Evolutionary conservation across 2,797 vertebrate species (phyloP).

Genomic region (Mico argentatus): DNA sequence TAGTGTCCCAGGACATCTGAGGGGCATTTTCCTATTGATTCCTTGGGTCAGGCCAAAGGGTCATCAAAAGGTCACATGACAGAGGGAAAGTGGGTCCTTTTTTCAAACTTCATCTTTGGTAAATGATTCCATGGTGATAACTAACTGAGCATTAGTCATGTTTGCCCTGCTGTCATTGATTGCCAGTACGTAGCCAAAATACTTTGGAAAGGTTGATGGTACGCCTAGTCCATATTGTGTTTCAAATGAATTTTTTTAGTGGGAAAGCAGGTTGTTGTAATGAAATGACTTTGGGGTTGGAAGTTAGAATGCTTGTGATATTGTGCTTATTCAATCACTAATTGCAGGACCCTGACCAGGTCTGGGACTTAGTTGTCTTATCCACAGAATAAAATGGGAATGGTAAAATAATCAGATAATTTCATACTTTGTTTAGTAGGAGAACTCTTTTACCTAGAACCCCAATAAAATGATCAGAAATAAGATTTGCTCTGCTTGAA

Average conservation of each 20-base stretch:
- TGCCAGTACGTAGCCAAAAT: not conserved
- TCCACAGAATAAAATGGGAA: not conserved
- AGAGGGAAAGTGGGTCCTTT: not conserved
- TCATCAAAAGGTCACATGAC: not conserved
- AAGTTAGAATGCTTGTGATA: not conserved
- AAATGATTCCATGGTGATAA: not conserved
- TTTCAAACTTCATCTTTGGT: not conserved
- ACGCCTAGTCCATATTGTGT: not conserved
- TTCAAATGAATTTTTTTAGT: not conserved
- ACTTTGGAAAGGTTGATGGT: not conserved
- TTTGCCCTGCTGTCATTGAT: not conserved
- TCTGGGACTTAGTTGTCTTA: not conserved
- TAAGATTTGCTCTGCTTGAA: not conserved
- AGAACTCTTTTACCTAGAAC: not conserved
- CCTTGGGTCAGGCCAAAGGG: not conserved
- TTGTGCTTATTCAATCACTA: not conserved
- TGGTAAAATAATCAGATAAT: not conserved
- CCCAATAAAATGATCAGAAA: not conserved
- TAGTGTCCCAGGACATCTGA: not conserved
- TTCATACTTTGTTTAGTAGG: not conserved
- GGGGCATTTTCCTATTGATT: not conserved
- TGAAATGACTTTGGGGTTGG: not conserved
- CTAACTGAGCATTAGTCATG: not conserved
- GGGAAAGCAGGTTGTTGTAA: not conserved
- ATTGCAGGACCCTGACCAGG: not conserved